A percentile compares a stretch with the other conserved stretches of the same genome.
These are phyloP conservation scores for Agonopterix arenella DNA, from an alignment of 2,888 invertebrate genomes.

Conservation along the genomic window DNA sequence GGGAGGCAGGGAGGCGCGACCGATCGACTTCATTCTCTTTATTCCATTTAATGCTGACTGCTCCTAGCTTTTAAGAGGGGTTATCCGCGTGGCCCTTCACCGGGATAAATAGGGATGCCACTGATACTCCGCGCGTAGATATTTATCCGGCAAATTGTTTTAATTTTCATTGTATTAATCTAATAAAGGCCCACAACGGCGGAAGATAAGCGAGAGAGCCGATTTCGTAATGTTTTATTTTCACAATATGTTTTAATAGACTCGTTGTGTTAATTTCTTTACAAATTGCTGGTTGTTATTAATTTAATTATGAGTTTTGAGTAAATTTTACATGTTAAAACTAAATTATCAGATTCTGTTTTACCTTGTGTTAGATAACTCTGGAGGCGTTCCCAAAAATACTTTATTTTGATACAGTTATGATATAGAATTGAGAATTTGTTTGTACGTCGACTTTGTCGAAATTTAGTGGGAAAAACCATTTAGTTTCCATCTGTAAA, in stretches of 20 bases:
- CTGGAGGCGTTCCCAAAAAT: too few species aligned
- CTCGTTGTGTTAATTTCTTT: slow-evolving; percentile 40
- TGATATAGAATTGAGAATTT: too few species aligned
- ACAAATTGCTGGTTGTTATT: slow-evolving; percentile 29
- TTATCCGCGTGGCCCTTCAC: slow-evolving; percentile 74
- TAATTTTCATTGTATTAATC: slow-evolving; percentile 76
- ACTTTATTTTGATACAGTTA: too few species aligned
- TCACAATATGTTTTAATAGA: slow-evolving; percentile 43
- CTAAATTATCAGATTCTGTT: too few species aligned
- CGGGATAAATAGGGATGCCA: slow-evolving; percentile 72
- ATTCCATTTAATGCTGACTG: slow-evolving; percentile 77
- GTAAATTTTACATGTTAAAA: too few species aligned
- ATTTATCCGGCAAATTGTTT: slow-evolving; percentile 78
- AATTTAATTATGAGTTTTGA: slow-evolving; percentile 2
- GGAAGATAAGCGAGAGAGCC: slow-evolving; percentile 59
- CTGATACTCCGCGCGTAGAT: slow-evolving; percentile 71
- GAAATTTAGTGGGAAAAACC: too few species aligned
- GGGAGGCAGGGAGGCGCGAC: slow-evolving; percentile 38
- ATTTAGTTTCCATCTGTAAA: too few species aligned
- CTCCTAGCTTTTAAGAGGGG: slow-evolving; percentile 77
- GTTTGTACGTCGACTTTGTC: too few species aligned
- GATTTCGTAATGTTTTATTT: slow-evolving; percentile 59
- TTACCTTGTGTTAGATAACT: too few species aligned
- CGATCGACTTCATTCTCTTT: slow-evolving; percentile 74
- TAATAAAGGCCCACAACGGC: slow-evolving; percentile 70